Conservation (phyloP, 2,888 invertebrate species). For the Caenorhabditis parvicauda region DNA sequence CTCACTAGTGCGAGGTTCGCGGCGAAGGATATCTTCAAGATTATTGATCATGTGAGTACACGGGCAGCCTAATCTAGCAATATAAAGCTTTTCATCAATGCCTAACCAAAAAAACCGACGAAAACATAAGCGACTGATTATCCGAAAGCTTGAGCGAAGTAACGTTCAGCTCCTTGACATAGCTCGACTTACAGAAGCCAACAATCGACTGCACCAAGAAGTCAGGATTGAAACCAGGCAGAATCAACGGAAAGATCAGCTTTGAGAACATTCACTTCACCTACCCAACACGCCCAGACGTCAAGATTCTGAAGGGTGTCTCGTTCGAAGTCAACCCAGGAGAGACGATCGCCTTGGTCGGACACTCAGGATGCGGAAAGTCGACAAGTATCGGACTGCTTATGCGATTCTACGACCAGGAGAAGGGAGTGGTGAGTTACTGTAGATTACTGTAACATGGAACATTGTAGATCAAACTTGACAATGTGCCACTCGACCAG, state of each 20-base stretch:
- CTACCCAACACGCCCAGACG: conserved; percentile 65
- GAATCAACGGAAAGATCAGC: conserved; percentile 64
- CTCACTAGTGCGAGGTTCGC: conserved; percentile 79
- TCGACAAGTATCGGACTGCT: conserved; percentile 47
- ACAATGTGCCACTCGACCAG: conserved; percentile 61
- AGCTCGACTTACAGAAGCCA: conserved; percentile 62
- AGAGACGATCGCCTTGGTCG: conserved; percentile 50
- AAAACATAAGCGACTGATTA: no score
- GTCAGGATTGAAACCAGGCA: conserved; percentile 63
- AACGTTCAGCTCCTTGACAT: conserved; percentile 44
- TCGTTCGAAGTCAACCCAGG: conserved; percentile 43
- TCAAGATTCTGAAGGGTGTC: conserved; percentile 53
- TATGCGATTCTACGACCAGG: conserved; percentile 49
- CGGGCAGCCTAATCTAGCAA: no score
- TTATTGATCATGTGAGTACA: conserved; percentile 66
- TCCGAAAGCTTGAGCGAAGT: no score
- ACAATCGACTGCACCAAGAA: conserved; percentile 65
- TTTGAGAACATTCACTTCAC: conserved; percentile 65
- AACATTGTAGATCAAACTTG: conserved; percentile 63
- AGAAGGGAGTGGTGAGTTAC: conserved; percentile 33
- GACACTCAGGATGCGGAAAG: conserved; percentile 56
- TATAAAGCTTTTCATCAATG: no score
- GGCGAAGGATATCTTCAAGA: conserved; percentile 68
- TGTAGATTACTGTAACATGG: no score
- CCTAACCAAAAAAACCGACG: no score